phyloP scores from a whole-genome alignment of 2,113 vertebrate species.

The Nanger granti region DNA sequence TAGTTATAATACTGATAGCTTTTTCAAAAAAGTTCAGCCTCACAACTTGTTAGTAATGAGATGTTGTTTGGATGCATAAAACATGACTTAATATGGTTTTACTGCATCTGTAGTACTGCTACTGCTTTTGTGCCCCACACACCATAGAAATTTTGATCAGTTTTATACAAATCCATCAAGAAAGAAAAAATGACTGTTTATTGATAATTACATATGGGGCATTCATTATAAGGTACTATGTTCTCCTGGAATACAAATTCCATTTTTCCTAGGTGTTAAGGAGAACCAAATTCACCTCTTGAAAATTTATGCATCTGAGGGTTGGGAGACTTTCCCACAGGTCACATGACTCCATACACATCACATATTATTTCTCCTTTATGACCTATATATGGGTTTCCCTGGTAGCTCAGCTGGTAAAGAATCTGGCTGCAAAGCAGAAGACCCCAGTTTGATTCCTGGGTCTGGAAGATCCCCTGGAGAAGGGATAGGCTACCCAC shows the following conservation, averaged over 20 bases:
- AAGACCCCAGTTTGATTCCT: neutral
- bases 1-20: neutral
- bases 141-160: neutral
- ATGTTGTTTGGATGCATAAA: neutral
- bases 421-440: neutral
- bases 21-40: neutral
- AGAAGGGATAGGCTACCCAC: neutral
- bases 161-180: constrained; percentile 10
- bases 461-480: neutral
- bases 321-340: neutral
- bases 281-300: constrained; percentile 1
- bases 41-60: constrained; percentile 8
- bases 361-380: neutral
- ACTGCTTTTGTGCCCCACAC: neutral
- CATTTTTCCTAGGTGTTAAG: neutral
- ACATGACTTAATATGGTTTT: neutral
- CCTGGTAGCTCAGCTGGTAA: neutral
- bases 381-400: neutral
- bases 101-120: neutral
- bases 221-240: neutral
- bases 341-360: neutral
- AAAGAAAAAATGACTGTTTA: neutral
- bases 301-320: neutral
- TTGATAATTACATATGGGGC: neutral
- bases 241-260: neutral